A percentile compares a stretch with the other conserved stretches of the same genome.
Evolutionary conservation across 2,888 invertebrate species (phyloP).

Genomic region (Phanerotoma sp.): DNA sequence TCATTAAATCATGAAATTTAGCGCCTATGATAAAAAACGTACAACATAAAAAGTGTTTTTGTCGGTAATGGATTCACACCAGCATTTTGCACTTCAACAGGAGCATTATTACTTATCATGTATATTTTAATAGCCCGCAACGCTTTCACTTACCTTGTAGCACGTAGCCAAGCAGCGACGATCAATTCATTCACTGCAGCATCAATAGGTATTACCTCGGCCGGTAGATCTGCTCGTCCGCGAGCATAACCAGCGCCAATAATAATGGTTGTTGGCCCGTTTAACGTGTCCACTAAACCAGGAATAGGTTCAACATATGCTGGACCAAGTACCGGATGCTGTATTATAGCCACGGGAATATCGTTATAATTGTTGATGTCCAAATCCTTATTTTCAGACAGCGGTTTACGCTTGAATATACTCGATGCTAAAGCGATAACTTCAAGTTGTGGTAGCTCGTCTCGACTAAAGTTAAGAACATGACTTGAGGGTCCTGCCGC

Average conservation of each 20-base stretch:
- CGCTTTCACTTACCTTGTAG: conserved; percentile 35
- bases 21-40: too few relatives aligned
- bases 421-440: conserved; percentile 31
- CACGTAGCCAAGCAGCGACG: conserved; percentile 43
- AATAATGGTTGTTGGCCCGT: conserved; percentile 45
- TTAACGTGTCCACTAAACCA: conserved; percentile 43
- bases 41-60: conserved; percentile 1
- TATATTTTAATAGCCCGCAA: not conserved
- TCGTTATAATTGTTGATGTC: conserved; percentile 32
- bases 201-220: conserved; percentile 45
- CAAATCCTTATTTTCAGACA: conserved; percentile 27
- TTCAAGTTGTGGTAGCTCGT: conserved; percentile 36
- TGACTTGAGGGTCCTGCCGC: conserved; percentile 41
- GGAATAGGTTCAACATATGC: conserved; percentile 47
- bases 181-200: conserved; percentile 44
- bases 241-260: conserved; percentile 44
- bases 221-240: conserved; percentile 38
- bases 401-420: conserved; percentile 36
- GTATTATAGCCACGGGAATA: conserved; percentile 40
- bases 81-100: not conserved
- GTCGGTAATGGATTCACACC: not conserved
- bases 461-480: conserved; percentile 38
- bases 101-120: not conserved
- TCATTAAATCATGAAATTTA: too few relatives aligned
- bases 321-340: conserved; percentile 44